Evolutionary conservation across 2,797 vertebrate species (phyloP).

Genomic region (Myotis daubentonii): DNA sequence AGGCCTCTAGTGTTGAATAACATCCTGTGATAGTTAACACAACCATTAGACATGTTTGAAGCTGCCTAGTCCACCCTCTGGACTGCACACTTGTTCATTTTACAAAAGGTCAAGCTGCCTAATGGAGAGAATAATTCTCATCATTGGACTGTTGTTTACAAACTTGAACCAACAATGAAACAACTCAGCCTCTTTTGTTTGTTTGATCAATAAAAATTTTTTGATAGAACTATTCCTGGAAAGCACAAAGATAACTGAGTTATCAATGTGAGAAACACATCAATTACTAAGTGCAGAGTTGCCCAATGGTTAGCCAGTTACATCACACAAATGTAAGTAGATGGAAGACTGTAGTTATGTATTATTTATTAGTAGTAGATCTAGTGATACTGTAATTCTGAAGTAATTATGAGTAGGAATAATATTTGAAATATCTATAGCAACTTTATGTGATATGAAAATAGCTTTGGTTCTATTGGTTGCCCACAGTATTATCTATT

Average conservation of each 20-base stretch:
- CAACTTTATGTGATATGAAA: not conserved
- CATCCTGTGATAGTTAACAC: not conserved
- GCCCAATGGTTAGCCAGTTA: not conserved
- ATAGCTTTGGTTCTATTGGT: not conserved
- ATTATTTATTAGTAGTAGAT: not conserved
- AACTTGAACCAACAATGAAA: not conserved
- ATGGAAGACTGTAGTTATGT: not conserved
- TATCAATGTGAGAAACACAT: not conserved
- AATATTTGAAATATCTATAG: not conserved
- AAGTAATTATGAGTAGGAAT: not conserved
- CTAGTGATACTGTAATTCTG: not conserved
- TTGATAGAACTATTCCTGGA: not conserved
- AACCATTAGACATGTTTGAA: not conserved
- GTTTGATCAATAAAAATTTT: not conserved
- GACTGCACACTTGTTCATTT: not conserved
- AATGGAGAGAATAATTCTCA: not conserved
- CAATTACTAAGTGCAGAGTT: not conserved
- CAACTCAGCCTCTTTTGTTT: not conserved
- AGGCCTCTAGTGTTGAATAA: not conserved
- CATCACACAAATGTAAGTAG: not conserved
- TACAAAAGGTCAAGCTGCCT: not conserved
- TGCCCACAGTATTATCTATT: not conserved
- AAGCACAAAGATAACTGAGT: conserved; percentile 1
- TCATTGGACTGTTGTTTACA: not conserved
- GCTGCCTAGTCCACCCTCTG: not conserved